Conservation (phyloP, 2,113 vertebrate species). For the Onychostoma macrolepis region DNA sequence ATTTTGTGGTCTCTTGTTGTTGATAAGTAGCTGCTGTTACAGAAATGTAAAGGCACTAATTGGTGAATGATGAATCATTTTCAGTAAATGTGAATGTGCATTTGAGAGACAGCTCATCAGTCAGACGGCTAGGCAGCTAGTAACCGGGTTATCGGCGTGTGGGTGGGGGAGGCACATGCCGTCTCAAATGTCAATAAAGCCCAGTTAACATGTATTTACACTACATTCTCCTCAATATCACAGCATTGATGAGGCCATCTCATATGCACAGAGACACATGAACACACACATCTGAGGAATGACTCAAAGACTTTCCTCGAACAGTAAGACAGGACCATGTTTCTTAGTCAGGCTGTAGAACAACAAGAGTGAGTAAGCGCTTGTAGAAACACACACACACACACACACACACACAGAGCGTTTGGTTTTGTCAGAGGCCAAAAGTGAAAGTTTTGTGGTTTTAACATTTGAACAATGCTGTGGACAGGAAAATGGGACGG, state of each 20-base stretch:
- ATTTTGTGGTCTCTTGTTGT: conserved; percentile 18
- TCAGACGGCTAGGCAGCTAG: conserved; percentile 52
- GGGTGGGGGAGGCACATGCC: conserved; percentile 72
- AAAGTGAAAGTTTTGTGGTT: conserved; percentile 56
- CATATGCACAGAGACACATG: conserved; percentile 43
- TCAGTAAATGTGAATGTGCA: conserved; percentile 58
- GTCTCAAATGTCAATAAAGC: conserved; percentile 69
- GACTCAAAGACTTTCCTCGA: conserved; percentile 37
- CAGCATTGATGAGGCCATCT: neutral
- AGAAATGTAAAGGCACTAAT: neutral
- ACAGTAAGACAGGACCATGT: neutral
- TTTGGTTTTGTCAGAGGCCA: conserved; percentile 45
- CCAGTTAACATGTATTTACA: conserved; percentile 35
- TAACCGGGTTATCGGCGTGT: conserved; percentile 61
- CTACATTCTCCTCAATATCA: neutral
- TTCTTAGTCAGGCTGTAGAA: neutral
- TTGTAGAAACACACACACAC: neutral
- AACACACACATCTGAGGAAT: neutral
- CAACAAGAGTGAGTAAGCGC: neutral
- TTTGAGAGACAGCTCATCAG: conserved; percentile 44
- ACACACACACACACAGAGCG: neutral
- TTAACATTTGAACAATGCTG: conserved; percentile 36
- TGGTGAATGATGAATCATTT: conserved; percentile 26
- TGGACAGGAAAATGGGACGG: conserved; percentile 12
- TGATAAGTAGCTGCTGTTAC: conserved; percentile 12